These are phyloP conservation scores for Gulo gulo DNA, from an alignment of 2,113 vertebrate genomes.

Conservation along the genomic window DNA sequence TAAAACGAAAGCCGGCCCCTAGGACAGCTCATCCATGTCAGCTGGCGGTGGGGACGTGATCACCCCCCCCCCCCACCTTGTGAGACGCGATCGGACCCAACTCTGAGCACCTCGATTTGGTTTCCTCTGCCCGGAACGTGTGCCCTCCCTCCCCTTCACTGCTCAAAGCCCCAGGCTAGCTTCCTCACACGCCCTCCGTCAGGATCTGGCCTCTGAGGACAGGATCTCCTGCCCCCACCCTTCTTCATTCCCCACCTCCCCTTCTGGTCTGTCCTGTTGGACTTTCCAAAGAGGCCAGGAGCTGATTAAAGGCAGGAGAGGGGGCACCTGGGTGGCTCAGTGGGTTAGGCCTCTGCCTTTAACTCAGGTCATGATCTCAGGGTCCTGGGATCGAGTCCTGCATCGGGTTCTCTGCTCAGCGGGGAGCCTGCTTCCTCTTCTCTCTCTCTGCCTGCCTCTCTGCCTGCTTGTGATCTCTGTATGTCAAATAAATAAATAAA, in stretches of 20 bases:
- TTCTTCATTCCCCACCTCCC: background rate
- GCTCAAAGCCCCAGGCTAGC: background rate
- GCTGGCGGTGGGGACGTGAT: no score
- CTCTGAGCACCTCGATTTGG: rapidly evolving
- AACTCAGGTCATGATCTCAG: no score
- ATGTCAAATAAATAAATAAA: no score
- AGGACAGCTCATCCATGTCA: background rate
- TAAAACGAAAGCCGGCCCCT: background rate
- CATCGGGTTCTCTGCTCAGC: no score
- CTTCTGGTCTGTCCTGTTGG: background rate
- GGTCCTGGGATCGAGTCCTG: no score
- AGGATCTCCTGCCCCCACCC: background rate
- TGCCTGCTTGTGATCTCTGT: no score
- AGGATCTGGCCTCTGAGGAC: background rate
- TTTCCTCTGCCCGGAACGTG: background rate
- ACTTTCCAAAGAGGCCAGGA: background rate
- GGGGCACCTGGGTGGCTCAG: no score
- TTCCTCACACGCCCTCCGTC: rapidly evolving
- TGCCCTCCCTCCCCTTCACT: background rate
- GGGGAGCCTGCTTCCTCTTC: no score
- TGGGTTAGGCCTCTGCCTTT: no score
- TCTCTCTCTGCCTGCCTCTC: no score
- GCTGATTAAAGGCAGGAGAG: background rate
- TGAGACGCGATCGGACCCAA: background rate
- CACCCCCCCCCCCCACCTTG: background rate